Percentiles rank a stretch among this genome's conserved stretches.
phyloP scores from a whole-genome alignment of 2,888 invertebrate species.

The Brachyopa scutellaris region DNA sequence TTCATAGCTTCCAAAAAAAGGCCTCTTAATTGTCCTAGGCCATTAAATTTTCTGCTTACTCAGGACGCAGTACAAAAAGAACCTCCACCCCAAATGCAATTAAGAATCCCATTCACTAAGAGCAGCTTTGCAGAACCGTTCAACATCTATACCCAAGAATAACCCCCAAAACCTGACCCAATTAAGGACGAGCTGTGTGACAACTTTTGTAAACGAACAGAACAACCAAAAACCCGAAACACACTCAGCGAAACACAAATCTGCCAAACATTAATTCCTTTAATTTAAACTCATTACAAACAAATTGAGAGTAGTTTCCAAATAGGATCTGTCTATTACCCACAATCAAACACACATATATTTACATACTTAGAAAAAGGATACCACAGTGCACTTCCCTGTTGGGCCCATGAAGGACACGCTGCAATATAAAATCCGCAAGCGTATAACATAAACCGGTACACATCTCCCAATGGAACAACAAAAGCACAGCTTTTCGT shows the following conservation, averaged over 20 bases:
- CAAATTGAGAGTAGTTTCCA: constrained; percentile 61
- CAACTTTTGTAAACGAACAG: constrained; percentile 1
- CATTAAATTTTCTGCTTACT: too few species aligned
- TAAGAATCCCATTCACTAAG: neutral
- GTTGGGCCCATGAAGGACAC: constrained; percentile 8
- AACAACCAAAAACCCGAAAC: constrained; percentile 13
- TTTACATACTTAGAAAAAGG: neutral
- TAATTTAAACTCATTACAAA: constrained; percentile 65
- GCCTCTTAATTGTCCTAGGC: too few species aligned
- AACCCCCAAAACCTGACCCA: neutral
- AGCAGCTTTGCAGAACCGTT: neutral
- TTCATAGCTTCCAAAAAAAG: too few species aligned
- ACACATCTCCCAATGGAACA: constrained; percentile 6
- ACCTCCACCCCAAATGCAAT: neutral
- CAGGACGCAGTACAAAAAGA: too few species aligned
- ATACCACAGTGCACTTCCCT: constrained; percentile 11
- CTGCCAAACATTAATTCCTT: constrained; percentile 51
- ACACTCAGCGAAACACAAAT: constrained; percentile 35
- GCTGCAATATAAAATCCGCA: constrained; percentile 2
- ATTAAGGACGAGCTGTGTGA: constrained; percentile 1
- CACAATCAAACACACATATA: neutral
- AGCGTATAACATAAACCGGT: neutral
- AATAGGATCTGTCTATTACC: constrained; percentile 53
- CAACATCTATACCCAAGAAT: neutral
- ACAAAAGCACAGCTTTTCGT: constrained; percentile 52